Evolutionary conservation across 2,113 vertebrate genomes (phyloP).

Genomic region (Dromiciops gliroides): DNA sequence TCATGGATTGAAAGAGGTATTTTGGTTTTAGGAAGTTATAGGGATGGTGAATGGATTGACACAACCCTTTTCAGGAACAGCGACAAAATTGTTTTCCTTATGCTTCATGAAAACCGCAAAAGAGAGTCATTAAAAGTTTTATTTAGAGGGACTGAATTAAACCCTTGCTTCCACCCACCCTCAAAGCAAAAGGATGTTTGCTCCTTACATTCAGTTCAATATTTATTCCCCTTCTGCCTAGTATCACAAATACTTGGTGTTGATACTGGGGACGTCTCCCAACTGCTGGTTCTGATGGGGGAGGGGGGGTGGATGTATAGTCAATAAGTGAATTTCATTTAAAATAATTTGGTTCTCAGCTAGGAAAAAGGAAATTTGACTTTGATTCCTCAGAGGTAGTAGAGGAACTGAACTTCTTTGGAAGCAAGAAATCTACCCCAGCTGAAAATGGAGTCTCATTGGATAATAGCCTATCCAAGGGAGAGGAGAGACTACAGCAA

Average conservation of each 20-base stretch:
- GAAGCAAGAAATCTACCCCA: constrained; percentile 58
- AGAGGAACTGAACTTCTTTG: constrained; percentile 82
- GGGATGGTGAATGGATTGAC: neutral
- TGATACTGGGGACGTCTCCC: neutral
- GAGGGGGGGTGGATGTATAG: neutral
- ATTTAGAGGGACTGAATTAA: neutral
- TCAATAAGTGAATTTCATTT: constrained; percentile 36
- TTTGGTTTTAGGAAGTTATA: neutral
- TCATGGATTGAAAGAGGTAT: neutral
- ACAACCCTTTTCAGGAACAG: neutral
- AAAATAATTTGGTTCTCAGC: constrained; percentile 70
- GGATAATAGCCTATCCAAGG: neutral
- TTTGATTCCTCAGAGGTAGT: constrained; percentile 52
- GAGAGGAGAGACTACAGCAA: constrained; percentile 31
- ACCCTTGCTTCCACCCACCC: neutral
- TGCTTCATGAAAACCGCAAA: neutral
- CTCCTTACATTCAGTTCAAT: neutral
- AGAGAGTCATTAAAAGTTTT: neutral
- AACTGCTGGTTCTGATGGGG: neutral
- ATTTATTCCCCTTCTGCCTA: neutral
- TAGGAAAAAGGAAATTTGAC: constrained; percentile 73
- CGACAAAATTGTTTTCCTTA: neutral
- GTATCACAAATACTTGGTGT: neutral
- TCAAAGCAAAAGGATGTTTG: neutral
- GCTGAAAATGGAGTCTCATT: neutral